phyloP scores from a whole-genome alignment of 2,797 vertebrate species.

The Diplodus sargus region DNA sequence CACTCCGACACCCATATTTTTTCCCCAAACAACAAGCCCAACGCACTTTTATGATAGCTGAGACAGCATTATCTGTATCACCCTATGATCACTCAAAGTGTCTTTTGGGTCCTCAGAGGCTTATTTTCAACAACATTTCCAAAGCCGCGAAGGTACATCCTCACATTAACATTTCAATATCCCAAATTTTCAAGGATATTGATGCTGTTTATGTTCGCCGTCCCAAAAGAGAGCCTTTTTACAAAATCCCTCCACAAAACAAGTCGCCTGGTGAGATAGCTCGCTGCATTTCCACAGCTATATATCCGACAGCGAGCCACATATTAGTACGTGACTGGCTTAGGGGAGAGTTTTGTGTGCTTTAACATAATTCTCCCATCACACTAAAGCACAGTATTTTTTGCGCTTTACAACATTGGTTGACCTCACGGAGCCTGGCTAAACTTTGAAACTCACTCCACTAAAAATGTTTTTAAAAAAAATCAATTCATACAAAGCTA shows the following conservation, averaged over 20 bases:
- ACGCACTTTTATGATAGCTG: slow-evolving; percentile 57
- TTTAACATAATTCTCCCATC: not conserved
- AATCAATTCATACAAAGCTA: not conserved
- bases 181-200: slow-evolving; percentile 19
- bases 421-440: not conserved
- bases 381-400: not conserved
- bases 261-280: slow-evolving; percentile 18
- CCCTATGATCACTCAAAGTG: slow-evolving; percentile 53
- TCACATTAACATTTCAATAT: slow-evolving; percentile 40
- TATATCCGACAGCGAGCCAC: not conserved
- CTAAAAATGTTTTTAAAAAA: no score
- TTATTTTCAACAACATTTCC: slow-evolving; percentile 52
- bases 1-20: slow-evolving; percentile 36
- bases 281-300: slow-evolving; percentile 12
- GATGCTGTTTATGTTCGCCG: slow-evolving; percentile 51
- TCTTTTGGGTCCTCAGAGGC: slow-evolving; percentile 49
- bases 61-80: slow-evolving; percentile 54
- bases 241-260: slow-evolving; percentile 39
- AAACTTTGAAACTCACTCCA: not conserved
- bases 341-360: not conserved
- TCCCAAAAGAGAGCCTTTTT: slow-evolving; percentile 37
- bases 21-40: slow-evolving; percentile 47
- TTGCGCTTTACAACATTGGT: not conserved
- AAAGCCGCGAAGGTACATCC: slow-evolving; percentile 31
- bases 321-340: not conserved